Base-by-base conservation (phyloP, 1,140 invertebrate species). In the Camponotus floridanus region DNA sequence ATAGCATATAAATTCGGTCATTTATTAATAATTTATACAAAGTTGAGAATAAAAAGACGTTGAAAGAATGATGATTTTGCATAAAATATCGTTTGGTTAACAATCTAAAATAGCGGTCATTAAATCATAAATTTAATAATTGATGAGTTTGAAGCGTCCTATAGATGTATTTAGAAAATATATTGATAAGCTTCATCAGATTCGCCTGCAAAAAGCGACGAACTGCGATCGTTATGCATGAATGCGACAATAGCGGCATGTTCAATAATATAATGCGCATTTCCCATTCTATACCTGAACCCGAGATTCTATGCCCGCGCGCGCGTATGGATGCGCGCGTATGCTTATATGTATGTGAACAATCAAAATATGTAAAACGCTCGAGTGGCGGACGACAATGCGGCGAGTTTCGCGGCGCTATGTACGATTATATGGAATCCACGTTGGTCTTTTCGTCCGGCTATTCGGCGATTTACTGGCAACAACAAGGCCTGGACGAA, bases 321-420 rank as follows among this genome's bases (percentile, higher is more conserved):
- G 21, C 18, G 51, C 18, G 42, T 26, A 45, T 70, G 67, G 59
- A 65, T 62, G 48, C 57, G 31, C 21, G 26, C 48, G 26, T 15
- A 6, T 33, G 59, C 31, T 3, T 18, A 15, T 64, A 31, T 15
- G 18, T n/a, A 71, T 36, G 55, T 21, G n/a, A 70, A 55, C 78
- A 85, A 89, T 89, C 79, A 87, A 90, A 90, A 90, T 85, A 78
- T 85, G 76, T 87, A 89, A 87, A 90, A 89, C 57, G 79, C 62
- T 64, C 48, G 79, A 76, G 74, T 33, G 88, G 39, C 59, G 26
- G 57, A 76, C 57, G 80, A 90, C 80, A 90, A 90, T 90, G 87
- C 55, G 55, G 62, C 62, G 42, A 88, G 85, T 73, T 83, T 73
- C 65, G 57, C 9, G 21, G 67, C 13, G 33, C 45, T 45, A 13